Base-by-base conservation (phyloP, 2,113 vertebrate genomes). In the Poeciliopsis prolifica region DNA sequence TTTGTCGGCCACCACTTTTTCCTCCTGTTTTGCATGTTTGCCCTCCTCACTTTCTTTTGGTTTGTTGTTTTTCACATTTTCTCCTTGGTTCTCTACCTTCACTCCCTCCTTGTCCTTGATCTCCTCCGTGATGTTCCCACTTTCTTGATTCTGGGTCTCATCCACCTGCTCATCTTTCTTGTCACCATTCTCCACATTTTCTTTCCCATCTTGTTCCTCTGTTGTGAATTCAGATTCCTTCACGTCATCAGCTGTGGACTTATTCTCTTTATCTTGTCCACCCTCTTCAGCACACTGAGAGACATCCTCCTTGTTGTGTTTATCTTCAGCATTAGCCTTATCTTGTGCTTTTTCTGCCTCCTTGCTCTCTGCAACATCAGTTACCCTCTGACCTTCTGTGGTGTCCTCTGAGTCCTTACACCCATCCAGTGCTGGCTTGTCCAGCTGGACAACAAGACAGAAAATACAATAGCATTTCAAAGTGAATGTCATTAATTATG, bases 1-100 rank as follows among this genome's bases (percentile, higher is more conserved):
- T 75, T 92, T 88, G 15, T 89, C 86, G 74, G 89, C 85, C 1
- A 6, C 75, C 26, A 88, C 78, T 65, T 42, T 51, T 13, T 80
- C 69, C 13, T 40, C 75, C 69, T 80, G 74, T 65, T 80, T 82
- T 14, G 31, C 67, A 61, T 77, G 48, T 64, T 90, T 90, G 70
- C 82, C 82, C 69, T 85, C 80, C 30, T 88, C 86, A 15, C 33
- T 61, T 37, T 13, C 87, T 30, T 83, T 89, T 60, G 37, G 54
- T 22, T 70, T 44, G 10, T 80, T 82, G 73, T 74, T 61, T 62
- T 58, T 71, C 17, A 29, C 62, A 28, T 78, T 63, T 28, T 61
- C 58, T 58, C 7, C 17, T 48, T 48, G 51, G 22, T 62, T n/a
- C 1, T 65, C 72, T n/a, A 44, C 19, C 22, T 82, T 79, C 66